Evolutionary conservation across 35 echinoderm and acorn worm species (phyloP).

Genomic region (Strongylocentrotus purpuratus): DNA sequence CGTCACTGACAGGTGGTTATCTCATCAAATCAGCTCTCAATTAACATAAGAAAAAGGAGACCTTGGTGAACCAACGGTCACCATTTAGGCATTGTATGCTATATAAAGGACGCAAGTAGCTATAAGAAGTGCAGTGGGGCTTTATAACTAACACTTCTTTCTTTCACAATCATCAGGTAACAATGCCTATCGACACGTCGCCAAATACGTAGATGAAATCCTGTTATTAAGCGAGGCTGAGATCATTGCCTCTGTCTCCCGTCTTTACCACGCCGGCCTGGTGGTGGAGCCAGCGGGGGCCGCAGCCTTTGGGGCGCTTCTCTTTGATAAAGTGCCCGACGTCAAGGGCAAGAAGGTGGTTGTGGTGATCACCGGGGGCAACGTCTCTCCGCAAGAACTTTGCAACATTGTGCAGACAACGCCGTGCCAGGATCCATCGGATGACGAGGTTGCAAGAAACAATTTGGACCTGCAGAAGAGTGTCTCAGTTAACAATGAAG

Average conservation of each 20-base stretch:
- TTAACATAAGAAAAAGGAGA: too few relatives aligned
- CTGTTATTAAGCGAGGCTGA: slow-evolving; percentile 71
- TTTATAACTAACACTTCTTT: neutral
- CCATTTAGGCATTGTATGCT: too few relatives aligned
- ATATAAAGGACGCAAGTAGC: too few relatives aligned
- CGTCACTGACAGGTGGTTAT: too few relatives aligned
- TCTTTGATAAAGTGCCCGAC: slow-evolving; percentile 71
- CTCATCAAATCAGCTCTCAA: too few relatives aligned
- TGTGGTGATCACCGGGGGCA: slow-evolving; percentile 75
- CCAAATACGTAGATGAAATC: slow-evolving; percentile 71
- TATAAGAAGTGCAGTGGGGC: too few relatives aligned
- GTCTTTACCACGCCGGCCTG: slow-evolving; percentile 67
- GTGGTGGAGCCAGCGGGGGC: slow-evolving; percentile 85
- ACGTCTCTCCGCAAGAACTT: slow-evolving; percentile 68
- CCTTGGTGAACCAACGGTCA: too few relatives aligned
- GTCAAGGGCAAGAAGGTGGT: slow-evolving; percentile 78
- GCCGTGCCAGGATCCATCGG: neutral
- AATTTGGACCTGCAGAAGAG: too few relatives aligned
- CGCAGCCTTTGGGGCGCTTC: slow-evolving; percentile 76
- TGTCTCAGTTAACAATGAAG: too few relatives aligned
- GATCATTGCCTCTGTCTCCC: slow-evolving; percentile 51
- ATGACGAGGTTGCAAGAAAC: neutral
- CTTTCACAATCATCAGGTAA: slow-evolving; percentile 47
- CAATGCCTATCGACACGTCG: slow-evolving; percentile 62
- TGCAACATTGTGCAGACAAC: neutral